These are phyloP conservation scores for Lithobius niger DNA, from an alignment of 1,140 invertebrate species.

Conservation along the genomic window DNA sequence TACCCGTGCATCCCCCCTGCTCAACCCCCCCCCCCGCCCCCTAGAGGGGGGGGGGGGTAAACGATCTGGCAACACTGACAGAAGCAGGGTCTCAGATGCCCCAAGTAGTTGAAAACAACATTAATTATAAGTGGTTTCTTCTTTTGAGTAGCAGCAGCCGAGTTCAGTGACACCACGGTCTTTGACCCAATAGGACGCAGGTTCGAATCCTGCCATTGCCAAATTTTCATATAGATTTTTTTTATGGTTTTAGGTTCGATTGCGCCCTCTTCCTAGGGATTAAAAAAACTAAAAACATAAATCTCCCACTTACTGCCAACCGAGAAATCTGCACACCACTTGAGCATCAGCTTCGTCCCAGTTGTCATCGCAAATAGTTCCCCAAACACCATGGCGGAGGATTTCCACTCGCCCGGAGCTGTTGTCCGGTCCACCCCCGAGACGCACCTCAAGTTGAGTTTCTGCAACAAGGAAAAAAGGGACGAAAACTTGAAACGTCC, in stretches of 20 bases:
- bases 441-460: slow-evolving; percentile 43
- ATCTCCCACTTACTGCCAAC: slow-evolving; percentile 33
- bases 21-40: no score
- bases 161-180: not conserved
- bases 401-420: slow-evolving; percentile 55
- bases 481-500: not conserved
- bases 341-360: slow-evolving; percentile 49
- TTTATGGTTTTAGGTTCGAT: not conserved
- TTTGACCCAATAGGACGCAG: not conserved
- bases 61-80: no score
- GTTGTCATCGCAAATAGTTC: slow-evolving; percentile 63
- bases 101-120: no score
- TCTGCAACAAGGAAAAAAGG: not conserved
- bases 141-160: no score
- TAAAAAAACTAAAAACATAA: not conserved
- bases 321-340: slow-evolving; percentile 45
- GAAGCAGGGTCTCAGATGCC: no score
- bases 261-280: not conserved
- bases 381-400: slow-evolving; percentile 52
- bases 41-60: no score
- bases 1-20: no score
- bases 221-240: not conserved
- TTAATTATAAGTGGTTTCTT: no score
- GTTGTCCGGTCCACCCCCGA: slow-evolving; percentile 39
- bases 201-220: not conserved